Base-by-base conservation (phyloP, 2,888 invertebrate genomes). In the Diplazon laetatorius region DNA sequence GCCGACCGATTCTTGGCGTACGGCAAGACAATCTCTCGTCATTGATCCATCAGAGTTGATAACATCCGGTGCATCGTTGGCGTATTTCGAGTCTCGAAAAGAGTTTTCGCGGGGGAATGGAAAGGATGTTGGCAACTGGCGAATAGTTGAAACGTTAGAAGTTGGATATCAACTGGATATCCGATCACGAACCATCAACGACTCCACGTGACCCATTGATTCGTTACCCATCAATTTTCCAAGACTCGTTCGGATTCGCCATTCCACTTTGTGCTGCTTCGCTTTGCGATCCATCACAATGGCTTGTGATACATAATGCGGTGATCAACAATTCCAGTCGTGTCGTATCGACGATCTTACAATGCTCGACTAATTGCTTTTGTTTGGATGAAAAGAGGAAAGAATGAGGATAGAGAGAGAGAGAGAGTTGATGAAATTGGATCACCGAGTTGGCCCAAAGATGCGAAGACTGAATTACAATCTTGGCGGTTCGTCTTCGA, bases 181-280 rank as follows among this genome's bases (percentile, higher is more conserved):
- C 14, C 57, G 57, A 37, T 57, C 57, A 37, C 57, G 57, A 57
- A 30, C 57, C 16, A 16, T 18, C 18, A 16, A 18, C 35, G 37
- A 57, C 16, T 10, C 35, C 57, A 57, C 57, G 57, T 57, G 57
- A 57, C 18, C 57, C 35, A 57, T 57, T 57, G 30, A 35, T 57
- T 57, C 57, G 2, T 2, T 2, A 37, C n/a, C n/a, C 35, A 1
- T 10, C 37, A 18, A 8, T 57, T 18, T 37, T 37, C 10, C n/a
- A 42, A n/a, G 42, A 2, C 30, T 30, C 52, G n/a, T n/a, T n/a
- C n/a, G n/a, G n/a, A n/a, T n/a, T n/a, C n/a, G n/a, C n/a, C n/a
- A n/a, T n/a, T n/a, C n/a, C n/a, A n/a, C n/a, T n/a, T n/a, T n/a
- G n/a, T n/a, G n/a, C n/a, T n/a, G n/a, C 52, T n/a, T n/a, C 1